A percentile compares a stretch with the other conserved stretches of the same genome.
Conservation (phyloP, 2,113 vertebrate genomes). For the Mus pahari region DNA sequence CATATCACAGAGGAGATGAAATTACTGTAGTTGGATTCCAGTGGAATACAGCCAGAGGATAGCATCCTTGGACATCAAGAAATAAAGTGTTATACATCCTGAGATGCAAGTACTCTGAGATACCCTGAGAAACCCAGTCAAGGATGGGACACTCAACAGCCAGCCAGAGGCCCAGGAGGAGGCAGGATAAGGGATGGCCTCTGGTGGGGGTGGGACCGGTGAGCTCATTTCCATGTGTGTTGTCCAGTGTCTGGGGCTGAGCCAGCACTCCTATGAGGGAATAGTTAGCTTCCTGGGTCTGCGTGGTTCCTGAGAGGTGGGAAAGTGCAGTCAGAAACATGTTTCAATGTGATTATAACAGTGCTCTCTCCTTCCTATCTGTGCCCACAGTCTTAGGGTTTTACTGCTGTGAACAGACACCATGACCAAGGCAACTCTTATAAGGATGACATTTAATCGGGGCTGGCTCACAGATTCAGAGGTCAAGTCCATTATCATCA, state of each 20-base stretch:
- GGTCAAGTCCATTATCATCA: too few relatives aligned
- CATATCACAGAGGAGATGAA: not conserved
- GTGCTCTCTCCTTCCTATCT: not conserved
- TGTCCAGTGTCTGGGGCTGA: not conserved
- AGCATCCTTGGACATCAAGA: not conserved
- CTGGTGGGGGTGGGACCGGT: not conserved
- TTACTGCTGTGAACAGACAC: too few relatives aligned
- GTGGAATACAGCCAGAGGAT: not conserved
- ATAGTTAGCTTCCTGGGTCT: not conserved
- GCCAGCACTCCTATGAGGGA: accelerated
- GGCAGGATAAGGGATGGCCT: too few relatives aligned
- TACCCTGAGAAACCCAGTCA: not conserved
- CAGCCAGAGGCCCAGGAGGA: not conserved
- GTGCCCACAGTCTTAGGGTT: too few relatives aligned
- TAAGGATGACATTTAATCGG: too few relatives aligned
- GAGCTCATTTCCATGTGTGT: not conserved
- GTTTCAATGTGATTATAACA: not conserved
- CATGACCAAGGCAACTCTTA: too few relatives aligned
- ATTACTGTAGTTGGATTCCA: not conserved
- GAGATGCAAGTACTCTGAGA: not conserved
- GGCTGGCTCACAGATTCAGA: too few relatives aligned
- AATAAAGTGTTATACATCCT: too few relatives aligned
- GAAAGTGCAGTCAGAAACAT: accelerated
- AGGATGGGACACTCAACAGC: accelerated
- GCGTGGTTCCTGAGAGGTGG: not conserved